Conservation (phyloP, 2,113 vertebrate genomes). For the Dipodomys ordii region DNA sequence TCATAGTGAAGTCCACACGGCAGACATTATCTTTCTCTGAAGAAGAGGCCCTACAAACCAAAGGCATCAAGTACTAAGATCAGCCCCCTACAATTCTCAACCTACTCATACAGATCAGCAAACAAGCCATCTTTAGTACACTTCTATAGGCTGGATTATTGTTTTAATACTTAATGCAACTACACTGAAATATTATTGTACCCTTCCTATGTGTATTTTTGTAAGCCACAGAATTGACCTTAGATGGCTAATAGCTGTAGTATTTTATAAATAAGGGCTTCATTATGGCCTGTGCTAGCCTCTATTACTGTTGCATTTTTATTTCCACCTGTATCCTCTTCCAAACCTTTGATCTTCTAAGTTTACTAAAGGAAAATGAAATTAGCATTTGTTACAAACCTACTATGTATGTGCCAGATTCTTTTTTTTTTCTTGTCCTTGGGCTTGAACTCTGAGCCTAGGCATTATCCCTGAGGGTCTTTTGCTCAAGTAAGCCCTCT, state of each 20-base stretch:
- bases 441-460: too few species aligned
- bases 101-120: neutral
- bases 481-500: too few species aligned
- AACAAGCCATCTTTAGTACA: neutral
- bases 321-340: neutral
- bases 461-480: too few species aligned
- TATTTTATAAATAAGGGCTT: neutral
- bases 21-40: neutral
- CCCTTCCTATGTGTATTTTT: neutral
- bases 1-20: neutral
- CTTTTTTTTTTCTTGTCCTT: too few species aligned
- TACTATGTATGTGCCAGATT: neutral
- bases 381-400: neutral
- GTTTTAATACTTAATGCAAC: neutral
- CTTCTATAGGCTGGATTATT: neutral
- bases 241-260: neutral
- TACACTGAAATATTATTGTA: neutral
- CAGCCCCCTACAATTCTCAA: neutral
- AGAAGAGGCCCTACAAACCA: neutral
- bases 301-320: neutral
- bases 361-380: neutral
- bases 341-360: neutral
- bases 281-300: too few species aligned
- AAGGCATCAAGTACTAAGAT: neutral
- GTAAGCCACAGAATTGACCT: neutral